A percentile compares a stretch with the other conserved stretches of the same genome.
phyloP scores from a whole-genome alignment of 2,888 invertebrate genomes.

The Calameuta idolon region DNA sequence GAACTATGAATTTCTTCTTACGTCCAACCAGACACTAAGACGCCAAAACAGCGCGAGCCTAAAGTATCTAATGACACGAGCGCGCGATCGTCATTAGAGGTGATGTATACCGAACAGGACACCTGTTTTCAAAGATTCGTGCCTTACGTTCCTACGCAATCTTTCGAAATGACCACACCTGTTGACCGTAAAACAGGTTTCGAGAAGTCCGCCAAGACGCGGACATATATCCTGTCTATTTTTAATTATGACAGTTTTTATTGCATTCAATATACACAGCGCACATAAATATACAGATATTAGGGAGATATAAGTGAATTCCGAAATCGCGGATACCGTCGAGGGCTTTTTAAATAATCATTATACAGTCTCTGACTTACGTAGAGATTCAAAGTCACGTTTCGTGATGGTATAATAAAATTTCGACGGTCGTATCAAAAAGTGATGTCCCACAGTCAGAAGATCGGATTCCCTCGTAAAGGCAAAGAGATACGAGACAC shows the following conservation, averaged over 20 bases:
- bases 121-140: constrained; percentile 32
- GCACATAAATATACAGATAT: background rate
- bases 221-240: constrained; percentile 22
- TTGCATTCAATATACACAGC: background rate
- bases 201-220: background rate
- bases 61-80: constrained; percentile 30
- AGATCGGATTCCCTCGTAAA: background rate
- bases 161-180: constrained; percentile 29
- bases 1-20: constrained; percentile 15
- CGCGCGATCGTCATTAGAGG: constrained; percentile 24
- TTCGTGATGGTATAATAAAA: background rate
- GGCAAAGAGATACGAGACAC: background rate
- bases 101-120: constrained; percentile 25
- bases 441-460: background rate
- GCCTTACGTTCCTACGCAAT: constrained; percentile 24
- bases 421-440: background rate
- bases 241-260: constrained; percentile 24
- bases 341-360: background rate
- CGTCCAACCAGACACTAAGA: constrained; percentile 30
- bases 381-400: background rate
- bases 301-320: background rate
- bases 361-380: background rate
- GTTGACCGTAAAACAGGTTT: constrained; percentile 13
- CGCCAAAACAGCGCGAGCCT: constrained; percentile 27
- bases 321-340: background rate